phyloP scores from a whole-genome alignment of 2,797 vertebrate genomes.

The Menidia menidia region DNA sequence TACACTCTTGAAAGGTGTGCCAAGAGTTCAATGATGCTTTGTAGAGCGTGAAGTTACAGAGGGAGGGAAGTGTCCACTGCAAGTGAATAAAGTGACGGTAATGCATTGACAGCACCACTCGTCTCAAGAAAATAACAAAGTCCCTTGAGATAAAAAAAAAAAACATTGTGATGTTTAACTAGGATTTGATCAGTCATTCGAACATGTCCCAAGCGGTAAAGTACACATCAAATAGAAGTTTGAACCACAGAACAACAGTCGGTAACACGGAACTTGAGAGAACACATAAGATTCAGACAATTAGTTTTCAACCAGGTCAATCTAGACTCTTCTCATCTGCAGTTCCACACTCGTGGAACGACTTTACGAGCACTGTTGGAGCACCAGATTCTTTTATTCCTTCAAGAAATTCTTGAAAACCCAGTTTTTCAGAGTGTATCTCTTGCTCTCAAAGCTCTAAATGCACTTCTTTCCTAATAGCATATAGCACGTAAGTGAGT shows the following conservation, averaged over 20 bases:
- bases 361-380: too few relatives aligned
- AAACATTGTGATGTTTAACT: constrained; percentile 41
- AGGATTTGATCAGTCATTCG: constrained; percentile 54
- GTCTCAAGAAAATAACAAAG: constrained; percentile 27
- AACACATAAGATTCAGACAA: neutral
- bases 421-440: too few relatives aligned
- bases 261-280: neutral
- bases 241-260: neutral
- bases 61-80: constrained; percentile 43
- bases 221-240: constrained; percentile 19
- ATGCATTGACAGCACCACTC: constrained; percentile 65
- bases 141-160: constrained; percentile 30
- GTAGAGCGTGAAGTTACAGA: constrained; percentile 63
- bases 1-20: constrained; percentile 67
- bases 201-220: constrained; percentile 20
- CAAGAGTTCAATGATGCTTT: constrained; percentile 66
- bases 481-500: too few relatives aligned
- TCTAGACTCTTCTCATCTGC: too few relatives aligned
- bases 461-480: too few relatives aligned
- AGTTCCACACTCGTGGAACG: too few relatives aligned
- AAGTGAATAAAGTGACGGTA: constrained; percentile 62
- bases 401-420: too few relatives aligned
- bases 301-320: neutral
- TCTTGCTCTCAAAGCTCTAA: too few relatives aligned
- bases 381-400: too few relatives aligned